Percentiles rank a stretch among this genome's conserved stretches.
These are phyloP conservation scores for Moxostoma hubbsi DNA, from an alignment of 2,797 vertebrate species.

Conservation along the genomic window DNA sequence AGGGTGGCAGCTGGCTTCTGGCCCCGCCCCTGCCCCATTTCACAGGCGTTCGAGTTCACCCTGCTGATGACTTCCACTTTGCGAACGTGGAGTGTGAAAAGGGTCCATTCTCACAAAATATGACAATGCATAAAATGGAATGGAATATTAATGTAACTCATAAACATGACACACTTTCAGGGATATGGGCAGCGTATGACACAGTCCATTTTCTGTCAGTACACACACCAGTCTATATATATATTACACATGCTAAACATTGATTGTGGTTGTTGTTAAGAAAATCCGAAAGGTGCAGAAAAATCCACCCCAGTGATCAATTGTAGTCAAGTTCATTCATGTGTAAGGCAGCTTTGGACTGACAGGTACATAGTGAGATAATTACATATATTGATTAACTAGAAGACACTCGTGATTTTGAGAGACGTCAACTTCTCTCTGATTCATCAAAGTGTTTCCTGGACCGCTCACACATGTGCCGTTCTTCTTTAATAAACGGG, in stretches of 20 bases:
- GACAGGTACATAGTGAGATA: conserved; percentile 25
- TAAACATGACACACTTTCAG: background rate
- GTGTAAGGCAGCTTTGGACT: background rate
- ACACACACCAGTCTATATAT: background rate
- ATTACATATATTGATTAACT: conserved; percentile 37
- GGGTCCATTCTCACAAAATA: background rate
- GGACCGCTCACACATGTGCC: background rate
- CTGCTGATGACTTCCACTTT: too few species aligned
- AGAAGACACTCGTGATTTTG: conserved; percentile 1
- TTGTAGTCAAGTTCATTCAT: conserved; percentile 7
- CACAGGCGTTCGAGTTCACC: too few species aligned
- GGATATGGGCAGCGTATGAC: background rate
- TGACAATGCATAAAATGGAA: background rate
- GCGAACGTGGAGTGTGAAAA: too few species aligned
- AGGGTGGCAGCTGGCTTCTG: too few species aligned
- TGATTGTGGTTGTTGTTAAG: background rate
- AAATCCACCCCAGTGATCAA: background rate
- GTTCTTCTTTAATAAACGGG: background rate
- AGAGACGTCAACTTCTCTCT: background rate
- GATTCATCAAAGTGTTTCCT: conserved; percentile 1
- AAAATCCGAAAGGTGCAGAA: background rate
- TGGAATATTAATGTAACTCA: background rate
- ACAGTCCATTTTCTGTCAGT: background rate
- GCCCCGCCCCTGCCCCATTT: too few species aligned
- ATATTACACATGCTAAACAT: background rate